Base-by-base conservation (phyloP, 2,113 vertebrate genomes). In the Sinocyclocheilus grahami region DNA sequence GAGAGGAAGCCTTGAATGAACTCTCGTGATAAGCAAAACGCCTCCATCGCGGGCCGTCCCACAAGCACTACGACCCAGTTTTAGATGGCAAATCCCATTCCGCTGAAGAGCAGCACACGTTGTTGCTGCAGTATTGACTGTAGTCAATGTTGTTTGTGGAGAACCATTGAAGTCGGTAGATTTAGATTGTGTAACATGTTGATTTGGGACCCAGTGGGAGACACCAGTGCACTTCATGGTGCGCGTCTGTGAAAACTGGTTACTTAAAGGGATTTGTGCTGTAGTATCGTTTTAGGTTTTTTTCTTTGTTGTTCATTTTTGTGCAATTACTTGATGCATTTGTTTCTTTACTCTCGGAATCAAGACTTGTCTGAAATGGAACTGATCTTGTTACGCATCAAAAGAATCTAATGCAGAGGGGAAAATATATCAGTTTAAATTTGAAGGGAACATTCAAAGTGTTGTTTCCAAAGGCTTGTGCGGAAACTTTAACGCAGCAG, bases 181-280 rank as follows among this genome's bases (percentile, higher is more conserved):
- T 24, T 8, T 55, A 63, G 33, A 63, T 46, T 39, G 22, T 80
- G 22, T 80, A 62, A 63, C 12, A n/a, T 48, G 79, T 67, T 67
- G n/a, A 67, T 60, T 67, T 30, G 77, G 55, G 60, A 18, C 39
- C 69, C 72, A 84, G 88, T 74, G 60, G 85, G 85, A 85, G 85
- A 84, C 82, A 30, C 30, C 42, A 42, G 7, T 42, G 7, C 42
- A 42, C 11, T 48, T 48, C 46, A 48, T 48, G 46, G 46, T 11
- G 12, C 58, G 27, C 16, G 76, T 86, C 78, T 78, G 60, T 86
- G 88, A 89, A 87, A 82, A 74, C 65, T 88, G 88, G 84, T 55
- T 78, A 27, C 37, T 48, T 75, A 18, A 77, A 69, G 20, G 37
- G 48, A 72, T 78, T 48, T 74, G 3, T 39, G 22, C 30, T 75